These are phyloP conservation scores for Microcebus jonahi DNA, from an alignment of 2,113 vertebrate species.

Conservation along the genomic window DNA sequence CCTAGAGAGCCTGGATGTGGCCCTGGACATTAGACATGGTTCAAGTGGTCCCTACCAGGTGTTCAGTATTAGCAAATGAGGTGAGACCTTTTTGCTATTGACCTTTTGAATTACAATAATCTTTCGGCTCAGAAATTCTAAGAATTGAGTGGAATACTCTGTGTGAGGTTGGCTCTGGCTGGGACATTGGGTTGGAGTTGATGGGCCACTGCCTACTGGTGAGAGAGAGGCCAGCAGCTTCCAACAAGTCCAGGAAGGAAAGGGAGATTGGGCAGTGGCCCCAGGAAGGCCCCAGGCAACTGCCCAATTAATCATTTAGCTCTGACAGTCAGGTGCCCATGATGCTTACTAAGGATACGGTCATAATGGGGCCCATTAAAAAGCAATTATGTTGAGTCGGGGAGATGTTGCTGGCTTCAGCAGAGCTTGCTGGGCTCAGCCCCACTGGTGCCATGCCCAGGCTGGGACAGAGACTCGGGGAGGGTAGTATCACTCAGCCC, in stretches of 20 bases:
- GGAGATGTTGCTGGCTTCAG: neutral
- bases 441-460: neutral
- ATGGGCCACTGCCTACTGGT: neutral
- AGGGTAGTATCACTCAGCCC: neutral
- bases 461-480: neutral
- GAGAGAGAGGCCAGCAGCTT: constrained; percentile 2
- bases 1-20: neutral
- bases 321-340: neutral
- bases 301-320: constrained; percentile 55
- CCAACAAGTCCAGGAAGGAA: constrained; percentile 40
- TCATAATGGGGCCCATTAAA: constrained; percentile 71
- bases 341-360: neutral
- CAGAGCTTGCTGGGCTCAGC: neutral
- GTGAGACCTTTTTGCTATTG: neutral
- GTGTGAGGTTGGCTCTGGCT: neutral
- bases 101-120: neutral
- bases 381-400: constrained; percentile 60
- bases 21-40: neutral
- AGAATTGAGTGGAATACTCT: neutral
- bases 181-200: neutral
- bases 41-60: neutral
- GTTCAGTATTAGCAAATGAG: neutral
- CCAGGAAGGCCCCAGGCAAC: constrained; percentile 28
- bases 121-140: constrained; percentile 1
- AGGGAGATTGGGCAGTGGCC: constrained; percentile 23